Evolutionary conservation across 2,888 invertebrate species (phyloP), one percentile per base, ranked within the genome.

Genomic region (Agriopis aurantiaria): DNA sequence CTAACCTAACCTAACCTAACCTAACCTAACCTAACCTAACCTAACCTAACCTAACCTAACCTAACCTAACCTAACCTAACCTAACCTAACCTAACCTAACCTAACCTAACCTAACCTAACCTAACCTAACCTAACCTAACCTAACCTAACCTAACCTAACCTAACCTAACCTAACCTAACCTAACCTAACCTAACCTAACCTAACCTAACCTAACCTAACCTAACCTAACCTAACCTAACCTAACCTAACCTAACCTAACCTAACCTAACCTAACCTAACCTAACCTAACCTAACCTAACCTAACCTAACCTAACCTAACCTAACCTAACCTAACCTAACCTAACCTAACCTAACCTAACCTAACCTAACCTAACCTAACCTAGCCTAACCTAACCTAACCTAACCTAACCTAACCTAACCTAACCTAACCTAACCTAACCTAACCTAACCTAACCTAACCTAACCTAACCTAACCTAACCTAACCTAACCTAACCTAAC

Each of bases 1-100:
- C 72, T 72, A 72, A 72, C 72, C 72, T 73, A 76, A 65, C 71
- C 71, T 73, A 67, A 70, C 70, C 73, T 70, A 69, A 71, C 67
- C 66, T 71, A 66, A 66, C 68, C 72, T 72, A 66, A 65, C 66
- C 69, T 66, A 68, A 69, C 65, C 65, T 43, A 43, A 43, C 43
- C 43, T 43, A 43, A 43, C 43, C 43, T 43, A 43, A 43, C 72
- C 69, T 73, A 69, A 73, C 72, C 72, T 67, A 69, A 69, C 69
- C 71, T 65, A 65, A 65, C 65, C 64, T 65, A 65, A 65, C 65
- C 65, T 65, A 65, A 57, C 65, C 65, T 58, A 65, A 55, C 65
- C 59, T 57, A 57, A 65, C 33, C 33, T 33, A 33, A 33, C 33
- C 33, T 33, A 33, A 33, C 33, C 33, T 33, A 33, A 33, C 33